Base-by-base conservation (phyloP, 2,113 vertebrate species). In the Elanoides forficatus region DNA sequence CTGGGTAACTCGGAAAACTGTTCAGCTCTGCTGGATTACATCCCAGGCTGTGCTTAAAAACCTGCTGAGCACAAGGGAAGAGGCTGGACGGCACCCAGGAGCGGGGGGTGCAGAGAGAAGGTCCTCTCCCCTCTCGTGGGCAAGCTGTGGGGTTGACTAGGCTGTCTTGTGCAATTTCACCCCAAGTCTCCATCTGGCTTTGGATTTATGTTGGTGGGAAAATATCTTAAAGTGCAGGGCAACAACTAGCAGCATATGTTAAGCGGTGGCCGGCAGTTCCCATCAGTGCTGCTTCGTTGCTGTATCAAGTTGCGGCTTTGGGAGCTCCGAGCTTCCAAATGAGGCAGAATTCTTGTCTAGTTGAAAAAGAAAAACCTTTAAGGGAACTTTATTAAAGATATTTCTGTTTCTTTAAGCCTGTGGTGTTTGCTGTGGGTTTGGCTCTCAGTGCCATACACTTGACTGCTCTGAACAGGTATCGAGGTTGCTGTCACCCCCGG, bases 1-100 rank as follows among this genome's bases (percentile, higher is more conserved):
- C 48, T 19, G 29, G 70, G 47, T 53, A n/a, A n/a, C n/a, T 0
- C 19, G 8, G 50, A 38, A 65, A 65, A 52, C 5, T 0, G 1
- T 60, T 66, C 13, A 6, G 45, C 5, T 71, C 30, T 80, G 42
- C 56, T 47, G 72, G 27, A 20, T 40, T 68, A 40, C 18, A 9
- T 40, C 47, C 38, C 47, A n/a, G 52, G 13, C 71, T 58, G 18
- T n/a, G 62, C 68, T 27, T 85, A 42, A 56, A 66, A 75, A 53
- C 34, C 72, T 50, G 32, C 63, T 63, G 53, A 56, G 34, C 50
- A 21, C 12, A 19, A 34, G 58, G 38, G 36, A 19, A n/a, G 63
- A 59, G 59, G 32, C 38, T 71, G 36, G 27, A 25, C 70, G 45
- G 34, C 19, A 19, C 3, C 7, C 0, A 2, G 60, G 25, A 43